Evolutionary conservation across 2,888 invertebrate species (phyloP).

Genomic region (Prosopocoilus inquinatus): DNA sequence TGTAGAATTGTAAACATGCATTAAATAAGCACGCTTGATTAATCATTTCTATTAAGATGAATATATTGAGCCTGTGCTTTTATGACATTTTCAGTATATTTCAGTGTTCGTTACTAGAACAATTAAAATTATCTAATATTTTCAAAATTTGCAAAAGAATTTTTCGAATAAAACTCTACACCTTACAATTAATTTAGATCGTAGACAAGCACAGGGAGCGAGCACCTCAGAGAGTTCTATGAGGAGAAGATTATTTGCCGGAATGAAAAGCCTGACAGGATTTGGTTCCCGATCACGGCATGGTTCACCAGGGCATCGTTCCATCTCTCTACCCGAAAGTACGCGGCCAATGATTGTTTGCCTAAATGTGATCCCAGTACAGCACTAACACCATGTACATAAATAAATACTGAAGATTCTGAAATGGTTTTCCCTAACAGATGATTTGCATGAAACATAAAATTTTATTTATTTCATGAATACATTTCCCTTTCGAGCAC

Average conservation of each 20-base stretch:
- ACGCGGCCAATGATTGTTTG: conserved; percentile 47
- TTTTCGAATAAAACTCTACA: neutral
- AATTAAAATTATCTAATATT: too few species aligned
- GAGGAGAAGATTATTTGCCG: conserved; percentile 75
- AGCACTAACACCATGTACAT: neutral
- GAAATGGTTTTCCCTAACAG: neutral
- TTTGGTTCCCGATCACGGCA: conserved; percentile 68
- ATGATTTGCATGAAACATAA: too few species aligned
- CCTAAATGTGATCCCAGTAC: neutral
- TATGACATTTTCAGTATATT: too few species aligned
- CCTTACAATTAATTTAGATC: conserved; percentile 27
- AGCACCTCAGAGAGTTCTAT: conserved; percentile 56
- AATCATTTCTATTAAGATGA: too few species aligned
- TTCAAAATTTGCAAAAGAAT: neutral
- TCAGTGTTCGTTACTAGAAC: too few species aligned
- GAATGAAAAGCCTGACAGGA: conserved; percentile 76
- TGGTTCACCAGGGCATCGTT: conserved; percentile 73
- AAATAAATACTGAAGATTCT: neutral
- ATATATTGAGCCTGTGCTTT: too few species aligned
- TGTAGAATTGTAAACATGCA: too few species aligned
- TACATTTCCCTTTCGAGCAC: neutral
- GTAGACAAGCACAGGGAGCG: conserved; percentile 28
- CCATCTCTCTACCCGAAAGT: conserved; percentile 86
- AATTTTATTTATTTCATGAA: too few species aligned
- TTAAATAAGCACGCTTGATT: too few species aligned